Conservation (phyloP, 2,113 vertebrate species). For the Cervus canadensis region DNA sequence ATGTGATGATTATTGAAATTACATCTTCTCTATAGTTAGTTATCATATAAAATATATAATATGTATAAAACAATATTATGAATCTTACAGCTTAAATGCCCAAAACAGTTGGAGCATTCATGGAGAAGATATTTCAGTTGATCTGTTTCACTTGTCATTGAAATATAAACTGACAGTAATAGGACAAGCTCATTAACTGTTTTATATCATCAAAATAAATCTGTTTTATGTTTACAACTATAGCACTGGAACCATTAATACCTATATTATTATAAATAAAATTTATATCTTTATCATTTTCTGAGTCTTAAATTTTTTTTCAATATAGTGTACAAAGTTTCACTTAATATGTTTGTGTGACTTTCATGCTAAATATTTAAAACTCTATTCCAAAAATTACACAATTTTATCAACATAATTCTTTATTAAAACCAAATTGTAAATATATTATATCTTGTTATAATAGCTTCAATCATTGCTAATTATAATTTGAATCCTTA, state of each 20-base stretch:
- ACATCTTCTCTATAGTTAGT: neutral
- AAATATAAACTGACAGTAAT: neutral
- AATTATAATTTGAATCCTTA: neutral
- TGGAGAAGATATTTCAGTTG: neutral
- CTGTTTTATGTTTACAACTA: neutral
- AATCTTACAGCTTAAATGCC: neutral
- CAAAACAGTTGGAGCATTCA: neutral
- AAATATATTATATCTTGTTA: neutral
- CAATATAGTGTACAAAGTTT: neutral
- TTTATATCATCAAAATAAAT: neutral
- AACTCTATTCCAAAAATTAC: neutral
- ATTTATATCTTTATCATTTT: neutral
- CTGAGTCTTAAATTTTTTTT: neutral
- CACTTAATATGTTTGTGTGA: neutral
- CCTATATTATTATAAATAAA: neutral
- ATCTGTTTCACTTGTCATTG: neutral
- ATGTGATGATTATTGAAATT: neutral
- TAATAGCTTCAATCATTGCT: neutral
- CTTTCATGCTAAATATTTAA: neutral
- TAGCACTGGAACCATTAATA: neutral
- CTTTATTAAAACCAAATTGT: neutral
- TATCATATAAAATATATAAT: neutral
- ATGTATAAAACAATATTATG: neutral
- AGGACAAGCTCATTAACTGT: neutral
- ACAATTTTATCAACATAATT: neutral